phyloP scores from a whole-genome alignment of 2,888 invertebrate genomes.

The Tuta absoluta region DNA sequence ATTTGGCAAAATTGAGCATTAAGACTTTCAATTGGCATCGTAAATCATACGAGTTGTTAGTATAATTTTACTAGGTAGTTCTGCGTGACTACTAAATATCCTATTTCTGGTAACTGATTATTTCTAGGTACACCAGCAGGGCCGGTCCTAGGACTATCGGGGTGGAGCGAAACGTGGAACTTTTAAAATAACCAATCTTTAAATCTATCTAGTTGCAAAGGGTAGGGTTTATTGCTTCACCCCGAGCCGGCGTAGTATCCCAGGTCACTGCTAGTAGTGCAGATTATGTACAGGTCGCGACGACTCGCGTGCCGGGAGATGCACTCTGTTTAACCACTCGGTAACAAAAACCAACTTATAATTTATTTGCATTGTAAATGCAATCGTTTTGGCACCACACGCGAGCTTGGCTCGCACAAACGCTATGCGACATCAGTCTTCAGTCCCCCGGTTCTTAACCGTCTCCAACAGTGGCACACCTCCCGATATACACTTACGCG shows the following conservation, averaged over 20 bases:
- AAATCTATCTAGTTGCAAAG: conserved; percentile 1
- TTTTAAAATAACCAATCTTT: not conserved
- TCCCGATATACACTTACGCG: conserved; percentile 5
- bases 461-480: not conserved
- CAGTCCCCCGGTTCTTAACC: conserved; percentile 18
- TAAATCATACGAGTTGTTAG: conserved; percentile 57
- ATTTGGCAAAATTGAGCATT: conserved; percentile 82
- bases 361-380: conserved; percentile 19
- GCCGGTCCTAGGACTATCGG: conserved; percentile 36
- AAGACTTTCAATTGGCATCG: conserved; percentile 76
- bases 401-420: conserved; percentile 19
- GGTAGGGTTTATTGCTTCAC: not conserved
- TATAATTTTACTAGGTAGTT: conserved; percentile 66
- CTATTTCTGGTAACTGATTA: conserved; percentile 77
- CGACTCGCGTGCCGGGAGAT: conserved; percentile 25
- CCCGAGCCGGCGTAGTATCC: conserved; percentile 5
- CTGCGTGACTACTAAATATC: conserved; percentile 67
- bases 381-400: conserved; percentile 23
- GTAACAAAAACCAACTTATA: conserved; percentile 11
- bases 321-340: conserved; percentile 9
- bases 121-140: conserved; percentile 65
- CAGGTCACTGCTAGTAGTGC: conserved; percentile 14
- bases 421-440: conserved; percentile 23
- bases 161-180: conserved; percentile 9
- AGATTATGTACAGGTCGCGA: not conserved